phyloP scores from a whole-genome alignment of 2,888 invertebrate genomes.

The Drosophila melanocephala region DNA sequence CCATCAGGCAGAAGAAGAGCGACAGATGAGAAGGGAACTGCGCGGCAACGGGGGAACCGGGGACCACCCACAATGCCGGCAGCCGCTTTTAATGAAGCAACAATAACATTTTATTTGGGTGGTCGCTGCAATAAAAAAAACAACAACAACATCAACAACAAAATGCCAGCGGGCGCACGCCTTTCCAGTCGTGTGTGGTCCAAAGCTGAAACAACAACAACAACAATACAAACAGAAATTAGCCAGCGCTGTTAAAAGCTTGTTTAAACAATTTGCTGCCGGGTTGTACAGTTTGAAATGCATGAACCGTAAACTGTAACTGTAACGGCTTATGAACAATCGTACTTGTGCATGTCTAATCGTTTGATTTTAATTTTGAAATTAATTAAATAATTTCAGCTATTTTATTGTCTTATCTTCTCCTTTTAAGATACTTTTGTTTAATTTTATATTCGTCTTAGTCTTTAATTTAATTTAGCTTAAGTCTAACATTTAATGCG shows the following conservation, averaged over 20 bases:
- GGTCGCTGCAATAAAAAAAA: conserved; percentile 63
- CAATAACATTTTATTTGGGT: conserved; percentile 70
- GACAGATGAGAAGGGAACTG: neutral
- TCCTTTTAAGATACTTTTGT: neutral
- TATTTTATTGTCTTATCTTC: neutral
- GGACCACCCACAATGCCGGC: conserved; percentile 76
- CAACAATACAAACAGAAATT: conserved; percentile 33
- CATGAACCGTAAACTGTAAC: conserved; percentile 6
- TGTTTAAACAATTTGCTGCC: conserved; percentile 39
- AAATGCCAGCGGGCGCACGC: conserved; percentile 55
- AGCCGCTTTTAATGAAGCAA: conserved; percentile 74
- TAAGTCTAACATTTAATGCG: neutral
- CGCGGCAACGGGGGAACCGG: conserved; percentile 25
- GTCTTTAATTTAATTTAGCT: neutral
- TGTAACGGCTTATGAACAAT: conserved; percentile 16
- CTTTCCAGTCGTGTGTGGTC: conserved; percentile 61
- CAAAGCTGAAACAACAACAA: conserved; percentile 34
- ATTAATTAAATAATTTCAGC: neutral
- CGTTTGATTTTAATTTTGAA: neutral
- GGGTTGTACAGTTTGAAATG: conserved; percentile 9
- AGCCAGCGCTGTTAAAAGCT: conserved; percentile 37
- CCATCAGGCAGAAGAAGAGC: conserved; percentile 40
- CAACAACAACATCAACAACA: conserved; percentile 43
- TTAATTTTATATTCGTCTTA: neutral
- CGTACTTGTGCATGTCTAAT: neutral